Percentiles rank a stretch among this genome's conserved stretches.
Conservation (phyloP, 2,888 invertebrate species). For the Rhagonycha lutea region DNA sequence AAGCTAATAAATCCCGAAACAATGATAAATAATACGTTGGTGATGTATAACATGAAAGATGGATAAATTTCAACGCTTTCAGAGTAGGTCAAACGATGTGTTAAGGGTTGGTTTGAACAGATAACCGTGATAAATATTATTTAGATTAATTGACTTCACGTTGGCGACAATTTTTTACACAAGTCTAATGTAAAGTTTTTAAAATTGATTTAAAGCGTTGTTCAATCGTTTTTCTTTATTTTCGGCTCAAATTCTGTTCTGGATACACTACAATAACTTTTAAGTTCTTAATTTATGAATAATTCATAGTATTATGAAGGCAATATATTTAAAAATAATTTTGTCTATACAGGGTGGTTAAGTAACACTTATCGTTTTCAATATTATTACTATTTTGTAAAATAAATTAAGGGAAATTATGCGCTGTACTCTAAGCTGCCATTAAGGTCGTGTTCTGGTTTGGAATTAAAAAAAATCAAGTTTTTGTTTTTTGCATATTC, state of each 20-base stretch:
- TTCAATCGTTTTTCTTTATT: not conserved
- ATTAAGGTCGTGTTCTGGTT: too few relatives aligned
- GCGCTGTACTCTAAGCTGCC: not conserved
- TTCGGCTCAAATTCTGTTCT: not conserved
- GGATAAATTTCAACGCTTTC: slow-evolving; percentile 3
- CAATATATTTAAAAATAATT: not conserved
- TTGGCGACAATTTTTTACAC: not conserved
- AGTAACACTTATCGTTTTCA: not conserved
- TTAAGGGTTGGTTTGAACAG: not conserved
- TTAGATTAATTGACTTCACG: not conserved
- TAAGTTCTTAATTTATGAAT: not conserved
- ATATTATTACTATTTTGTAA: not conserved
- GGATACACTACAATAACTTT: not conserved
- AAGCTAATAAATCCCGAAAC: not conserved
- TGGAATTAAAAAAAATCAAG: too few relatives aligned
- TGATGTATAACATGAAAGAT: not conserved
- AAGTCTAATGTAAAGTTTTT: not conserved
- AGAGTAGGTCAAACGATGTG: slow-evolving; percentile 2
- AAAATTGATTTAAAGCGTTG: not conserved
- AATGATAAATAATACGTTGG: not conserved
- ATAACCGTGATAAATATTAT: not conserved
- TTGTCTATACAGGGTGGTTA: not conserved
- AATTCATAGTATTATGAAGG: not conserved
- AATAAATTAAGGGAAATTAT: not conserved
- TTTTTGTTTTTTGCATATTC: too few relatives aligned